phyloP scores from a whole-genome alignment of 2,888 invertebrate genomes.

The Baccha elongata region DNA sequence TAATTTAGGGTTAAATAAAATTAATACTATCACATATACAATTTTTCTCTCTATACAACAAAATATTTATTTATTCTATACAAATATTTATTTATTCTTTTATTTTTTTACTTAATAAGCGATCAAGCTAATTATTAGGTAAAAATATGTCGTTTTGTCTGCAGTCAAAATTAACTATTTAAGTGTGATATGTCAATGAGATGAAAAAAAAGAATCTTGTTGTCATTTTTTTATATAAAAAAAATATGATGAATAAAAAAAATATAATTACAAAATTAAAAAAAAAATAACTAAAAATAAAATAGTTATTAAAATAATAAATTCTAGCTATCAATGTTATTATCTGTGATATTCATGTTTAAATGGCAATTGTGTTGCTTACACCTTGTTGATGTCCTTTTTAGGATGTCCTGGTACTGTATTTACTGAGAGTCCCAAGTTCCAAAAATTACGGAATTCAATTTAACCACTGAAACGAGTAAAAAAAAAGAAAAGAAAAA shows the following conservation, averaged over 20 bases:
- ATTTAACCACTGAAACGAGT: slow-evolving; percentile 79
- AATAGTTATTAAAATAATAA: slow-evolving; percentile 75
- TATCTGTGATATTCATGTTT: slow-evolving; percentile 56
- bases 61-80: slow-evolving; percentile 31
- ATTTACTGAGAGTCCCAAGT: slow-evolving; percentile 33
- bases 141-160: slow-evolving; percentile 39
- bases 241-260: slow-evolving; percentile 57
- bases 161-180: slow-evolving; percentile 65
- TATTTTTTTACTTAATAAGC: slow-evolving; percentile 25
- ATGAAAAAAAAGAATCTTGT: slow-evolving; percentile 42
- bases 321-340: slow-evolving; percentile 78
- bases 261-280: slow-evolving; percentile 49
- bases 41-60: slow-evolving; percentile 60
- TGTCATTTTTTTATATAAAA: slow-evolving; percentile 41
- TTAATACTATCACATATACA: slow-evolving; percentile 73
- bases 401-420: slow-evolving; percentile 29
- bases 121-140: slow-evolving; percentile 13
- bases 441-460: slow-evolving; percentile 78
- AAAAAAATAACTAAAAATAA: slow-evolving; percentile 43
- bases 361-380: slow-evolving; percentile 68
- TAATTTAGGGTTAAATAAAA: slow-evolving; percentile 72
- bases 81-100: slow-evolving; percentile 26
- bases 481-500: slow-evolving; percentile 32
- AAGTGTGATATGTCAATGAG: slow-evolving; percentile 64
- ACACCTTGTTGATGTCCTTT: slow-evolving; percentile 49